These are phyloP conservation scores for Microctonus hyperodae DNA, from an alignment of 2,888 invertebrate genomes.

Conservation along the genomic window DNA sequence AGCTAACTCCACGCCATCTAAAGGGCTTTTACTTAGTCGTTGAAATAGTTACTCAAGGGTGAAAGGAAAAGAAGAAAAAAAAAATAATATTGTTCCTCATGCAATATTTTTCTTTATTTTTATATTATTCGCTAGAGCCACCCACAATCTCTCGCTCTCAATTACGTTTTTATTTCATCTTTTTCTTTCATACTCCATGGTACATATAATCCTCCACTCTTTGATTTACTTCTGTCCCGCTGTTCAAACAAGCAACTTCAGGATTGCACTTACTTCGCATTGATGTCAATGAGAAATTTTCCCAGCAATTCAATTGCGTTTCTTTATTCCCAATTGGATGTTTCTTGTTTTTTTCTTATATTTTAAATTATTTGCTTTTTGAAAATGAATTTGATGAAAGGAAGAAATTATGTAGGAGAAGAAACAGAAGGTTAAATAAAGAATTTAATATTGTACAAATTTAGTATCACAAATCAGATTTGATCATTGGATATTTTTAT, in stretches of 20 bases:
- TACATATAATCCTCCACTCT: background rate
- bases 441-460: no score
- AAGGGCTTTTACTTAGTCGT: constrained; percentile 17
- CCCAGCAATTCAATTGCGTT: constrained; percentile 13
- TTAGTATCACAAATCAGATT: no score
- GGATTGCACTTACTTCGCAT: background rate
- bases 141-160: background rate
- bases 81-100: background rate
- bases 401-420: no score
- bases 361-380: no score
- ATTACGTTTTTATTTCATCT: background rate
- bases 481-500: no score
- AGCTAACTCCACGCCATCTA: background rate
- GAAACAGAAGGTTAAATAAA: no score
- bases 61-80: background rate
- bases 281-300: constrained; percentile 8
- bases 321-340: background rate
- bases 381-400: no score
- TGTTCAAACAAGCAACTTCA: constrained; percentile 12
- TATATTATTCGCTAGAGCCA: background rate
- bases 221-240: background rate
- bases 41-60: constrained; percentile 9
- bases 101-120: constrained; percentile 1
- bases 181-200: background rate
- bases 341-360: background rate